phyloP scores from a whole-genome alignment of 1,140 invertebrate species.

The Drosophila prosaltans region DNA sequence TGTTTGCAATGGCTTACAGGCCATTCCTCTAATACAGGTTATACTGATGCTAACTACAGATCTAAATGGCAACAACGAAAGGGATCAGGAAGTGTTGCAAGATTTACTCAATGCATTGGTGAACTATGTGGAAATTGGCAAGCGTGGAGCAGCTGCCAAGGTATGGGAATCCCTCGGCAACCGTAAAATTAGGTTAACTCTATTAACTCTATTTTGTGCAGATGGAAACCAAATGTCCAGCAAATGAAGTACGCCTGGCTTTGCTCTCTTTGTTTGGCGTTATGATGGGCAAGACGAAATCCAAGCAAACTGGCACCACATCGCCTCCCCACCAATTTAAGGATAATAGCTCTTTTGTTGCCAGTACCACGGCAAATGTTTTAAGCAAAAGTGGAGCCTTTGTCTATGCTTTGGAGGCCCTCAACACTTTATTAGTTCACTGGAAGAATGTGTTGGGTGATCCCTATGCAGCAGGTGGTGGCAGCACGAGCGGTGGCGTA shows the following conservation, averaged over 20 bases:
- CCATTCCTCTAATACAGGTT: conserved; percentile 95
- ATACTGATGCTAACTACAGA: conserved; percentile 95
- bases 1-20: conserved; percentile 87
- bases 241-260: conserved; percentile 93
- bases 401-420: conserved; percentile 91
- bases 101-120: conserved; percentile 89
- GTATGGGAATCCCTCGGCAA: conserved; percentile 12
- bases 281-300: conserved; percentile 82
- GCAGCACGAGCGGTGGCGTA: conserved; percentile 8
- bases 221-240: conserved; percentile 85
- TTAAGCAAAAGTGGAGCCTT: conserved; percentile 91
- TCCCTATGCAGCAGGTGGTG: conserved; percentile 64
- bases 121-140: conserved; percentile 90
- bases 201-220: conserved; percentile 19
- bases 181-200: neutral
- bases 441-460: conserved; percentile 86
- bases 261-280: conserved; percentile 90
- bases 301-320: conserved; percentile 80
- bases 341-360: conserved; percentile 88
- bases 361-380: conserved; percentile 89
- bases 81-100: conserved; percentile 90
- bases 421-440: conserved; percentile 91
- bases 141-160: conserved; percentile 75
- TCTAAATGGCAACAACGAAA: conserved; percentile 92
- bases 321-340: conserved; percentile 85